phyloP scores from a whole-genome alignment of 1,140 invertebrate species.

The Neodiprion pinetum region DNA sequence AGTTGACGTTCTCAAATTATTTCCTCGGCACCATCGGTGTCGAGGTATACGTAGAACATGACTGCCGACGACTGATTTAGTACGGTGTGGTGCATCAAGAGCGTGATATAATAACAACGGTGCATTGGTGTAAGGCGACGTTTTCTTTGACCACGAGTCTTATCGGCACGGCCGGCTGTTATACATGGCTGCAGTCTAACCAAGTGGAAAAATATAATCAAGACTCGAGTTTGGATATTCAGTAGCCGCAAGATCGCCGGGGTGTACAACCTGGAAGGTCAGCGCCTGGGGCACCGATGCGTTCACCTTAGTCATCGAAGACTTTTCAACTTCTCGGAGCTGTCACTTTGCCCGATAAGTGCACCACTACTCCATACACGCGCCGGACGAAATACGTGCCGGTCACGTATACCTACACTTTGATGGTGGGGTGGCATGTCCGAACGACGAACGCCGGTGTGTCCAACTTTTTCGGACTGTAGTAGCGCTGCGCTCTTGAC shows the following conservation, averaged over 20 bases:
- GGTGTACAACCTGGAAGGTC: slow-evolving; percentile 15
- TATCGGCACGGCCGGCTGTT: too few relatives aligned
- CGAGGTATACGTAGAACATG: too few relatives aligned
- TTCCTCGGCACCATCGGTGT: too few relatives aligned
- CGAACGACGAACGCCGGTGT: too few relatives aligned
- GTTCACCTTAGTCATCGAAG: slow-evolving; percentile 12
- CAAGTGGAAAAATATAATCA: neutral
- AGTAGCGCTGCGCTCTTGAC: neutral
- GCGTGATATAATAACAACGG: too few relatives aligned
- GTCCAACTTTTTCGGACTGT: neutral
- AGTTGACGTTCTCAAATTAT: too few relatives aligned
- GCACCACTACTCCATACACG: neutral
- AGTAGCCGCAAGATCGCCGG: neutral
- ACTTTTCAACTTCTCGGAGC: slow-evolving; percentile 10
- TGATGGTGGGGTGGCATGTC: too few relatives aligned
- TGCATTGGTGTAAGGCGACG: too few relatives aligned
- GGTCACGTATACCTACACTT: too few relatives aligned
- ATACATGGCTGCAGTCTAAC: neutral
- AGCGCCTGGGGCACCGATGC: neutral
- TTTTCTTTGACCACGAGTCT: too few relatives aligned
- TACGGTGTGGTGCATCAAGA: too few relatives aligned
- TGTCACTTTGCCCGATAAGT: neutral
- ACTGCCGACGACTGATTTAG: too few relatives aligned
- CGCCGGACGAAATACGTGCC: neutral
- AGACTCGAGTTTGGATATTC: neutral